A percentile compares a stretch with the other conserved stretches of the same genome.
Evolutionary conservation across 2,113 vertebrate genomes (phyloP).

Genomic region (Glaucomys volans): DNA sequence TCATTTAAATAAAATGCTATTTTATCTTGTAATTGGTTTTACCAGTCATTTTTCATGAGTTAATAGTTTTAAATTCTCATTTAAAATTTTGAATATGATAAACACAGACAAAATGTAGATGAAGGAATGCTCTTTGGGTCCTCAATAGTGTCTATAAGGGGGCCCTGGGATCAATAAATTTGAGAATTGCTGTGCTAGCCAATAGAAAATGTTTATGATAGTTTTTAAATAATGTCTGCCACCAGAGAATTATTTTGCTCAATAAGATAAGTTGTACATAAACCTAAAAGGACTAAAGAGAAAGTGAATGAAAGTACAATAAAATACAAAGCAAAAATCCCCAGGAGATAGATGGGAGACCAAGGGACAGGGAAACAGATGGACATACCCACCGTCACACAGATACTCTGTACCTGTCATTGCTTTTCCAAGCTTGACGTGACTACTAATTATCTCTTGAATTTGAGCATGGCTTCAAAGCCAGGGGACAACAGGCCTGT

Average conservation of each 20-base stretch:
- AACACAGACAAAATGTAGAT: neutral
- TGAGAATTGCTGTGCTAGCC: neutral
- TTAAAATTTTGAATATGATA: constrained; percentile 39
- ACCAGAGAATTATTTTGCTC: constrained; percentile 21
- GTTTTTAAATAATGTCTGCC: neutral
- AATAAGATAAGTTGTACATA: neutral
- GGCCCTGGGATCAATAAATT: neutral
- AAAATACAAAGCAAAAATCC: neutral
- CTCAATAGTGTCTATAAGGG: neutral
- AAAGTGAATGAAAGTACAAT: neutral
- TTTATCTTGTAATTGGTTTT: constrained; percentile 12
- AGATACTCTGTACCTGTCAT: neutral
- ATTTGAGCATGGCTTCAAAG: neutral
- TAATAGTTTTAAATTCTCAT: neutral
- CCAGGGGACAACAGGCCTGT: neutral
- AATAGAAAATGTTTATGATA: constrained; percentile 17
- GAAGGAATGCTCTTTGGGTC: neutral
- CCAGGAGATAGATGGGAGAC: neutral
- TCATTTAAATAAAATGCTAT: neutral
- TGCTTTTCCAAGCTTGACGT: neutral
- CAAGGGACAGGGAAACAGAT: neutral
- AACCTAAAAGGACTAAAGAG: constrained; percentile 1
- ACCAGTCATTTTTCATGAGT: constrained; percentile 17
- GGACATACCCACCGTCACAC: neutral
- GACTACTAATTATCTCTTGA: neutral